phyloP scores from a whole-genome alignment of 2,797 vertebrate species.

The Thunnus albacares region DNA sequence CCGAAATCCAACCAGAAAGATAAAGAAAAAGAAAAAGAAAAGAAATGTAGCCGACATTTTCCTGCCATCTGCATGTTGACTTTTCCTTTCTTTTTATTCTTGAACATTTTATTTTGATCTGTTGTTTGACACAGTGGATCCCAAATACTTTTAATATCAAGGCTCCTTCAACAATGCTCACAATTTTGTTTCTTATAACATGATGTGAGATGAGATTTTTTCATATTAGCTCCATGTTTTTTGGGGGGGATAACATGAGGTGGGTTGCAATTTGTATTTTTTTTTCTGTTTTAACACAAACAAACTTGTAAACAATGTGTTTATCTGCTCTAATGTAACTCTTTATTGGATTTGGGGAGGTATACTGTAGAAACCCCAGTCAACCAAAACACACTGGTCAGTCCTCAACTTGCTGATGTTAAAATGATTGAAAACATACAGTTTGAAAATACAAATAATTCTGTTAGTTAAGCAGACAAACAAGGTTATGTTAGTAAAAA shows the following conservation, averaged over 20 bases:
- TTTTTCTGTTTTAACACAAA: neutral
- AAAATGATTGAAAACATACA: no score
- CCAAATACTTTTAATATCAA: constrained; percentile 13
- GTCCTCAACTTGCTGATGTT: no score
- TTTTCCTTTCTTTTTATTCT: constrained; percentile 23
- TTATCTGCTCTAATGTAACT: no score
- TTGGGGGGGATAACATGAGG: neutral
- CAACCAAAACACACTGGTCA: no score
- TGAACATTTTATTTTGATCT: neutral
- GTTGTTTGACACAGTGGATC: constrained; percentile 5
- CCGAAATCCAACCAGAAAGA: constrained; percentile 32
- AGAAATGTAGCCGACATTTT: constrained; percentile 25
- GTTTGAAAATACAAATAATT: no score
- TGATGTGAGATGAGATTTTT: neutral
- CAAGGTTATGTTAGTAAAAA: no score
- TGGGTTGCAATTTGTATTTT: no score
- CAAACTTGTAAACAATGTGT: no score
- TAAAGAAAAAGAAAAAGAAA: constrained; percentile 10
- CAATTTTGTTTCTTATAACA: neutral
- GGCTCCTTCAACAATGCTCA: neutral
- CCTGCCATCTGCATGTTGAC: constrained; percentile 36
- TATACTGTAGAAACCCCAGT: no score
- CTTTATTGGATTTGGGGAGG: no score
- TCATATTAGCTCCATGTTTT: neutral
- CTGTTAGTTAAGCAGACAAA: no score